Evolutionary conservation across 2,888 invertebrate species (phyloP).

Genomic region (Conomelus anceps): DNA sequence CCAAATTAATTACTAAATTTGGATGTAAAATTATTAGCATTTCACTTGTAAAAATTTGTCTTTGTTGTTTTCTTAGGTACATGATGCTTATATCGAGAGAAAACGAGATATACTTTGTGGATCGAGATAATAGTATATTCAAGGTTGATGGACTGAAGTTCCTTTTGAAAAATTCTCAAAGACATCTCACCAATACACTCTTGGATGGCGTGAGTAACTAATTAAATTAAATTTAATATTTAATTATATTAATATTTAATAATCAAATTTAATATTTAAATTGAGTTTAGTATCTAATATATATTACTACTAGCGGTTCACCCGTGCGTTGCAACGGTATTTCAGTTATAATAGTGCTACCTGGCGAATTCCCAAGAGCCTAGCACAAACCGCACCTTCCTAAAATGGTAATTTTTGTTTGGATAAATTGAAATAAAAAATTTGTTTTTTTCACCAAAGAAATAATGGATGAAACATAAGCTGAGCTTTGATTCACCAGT

Average conservation of each 20-base stretch:
- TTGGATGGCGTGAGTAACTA: conserved; percentile 75
- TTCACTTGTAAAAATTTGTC: neutral
- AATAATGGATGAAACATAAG: too few relatives aligned
- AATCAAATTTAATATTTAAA: conserved; percentile 1
- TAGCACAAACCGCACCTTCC: too few relatives aligned
- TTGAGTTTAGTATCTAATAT: too few relatives aligned
- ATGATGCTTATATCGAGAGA: conserved; percentile 91
- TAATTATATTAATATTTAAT: neutral
- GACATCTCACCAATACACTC: conserved; percentile 72
- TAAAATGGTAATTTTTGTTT: too few relatives aligned
- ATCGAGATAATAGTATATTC: conserved; percentile 90
- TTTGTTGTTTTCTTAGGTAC: conserved; percentile 57
- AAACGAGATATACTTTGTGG: conserved; percentile 84
- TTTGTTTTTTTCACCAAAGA: too few relatives aligned
- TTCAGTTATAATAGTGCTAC: too few relatives aligned
- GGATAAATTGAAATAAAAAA: too few relatives aligned
- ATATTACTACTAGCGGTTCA: too few relatives aligned
- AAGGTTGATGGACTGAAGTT: conserved; percentile 75
- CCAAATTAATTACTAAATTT: neutral
- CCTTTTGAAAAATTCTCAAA: conserved; percentile 60
- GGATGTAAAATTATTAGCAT: neutral
- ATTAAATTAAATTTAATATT: neutral
- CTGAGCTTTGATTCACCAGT: too few relatives aligned
- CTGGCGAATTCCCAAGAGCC: too few relatives aligned
- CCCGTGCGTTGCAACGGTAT: too few relatives aligned